These are phyloP conservation scores for Cheirogaleus medius DNA, from an alignment of 2,113 vertebrate genomes.

Conservation along the genomic window DNA sequence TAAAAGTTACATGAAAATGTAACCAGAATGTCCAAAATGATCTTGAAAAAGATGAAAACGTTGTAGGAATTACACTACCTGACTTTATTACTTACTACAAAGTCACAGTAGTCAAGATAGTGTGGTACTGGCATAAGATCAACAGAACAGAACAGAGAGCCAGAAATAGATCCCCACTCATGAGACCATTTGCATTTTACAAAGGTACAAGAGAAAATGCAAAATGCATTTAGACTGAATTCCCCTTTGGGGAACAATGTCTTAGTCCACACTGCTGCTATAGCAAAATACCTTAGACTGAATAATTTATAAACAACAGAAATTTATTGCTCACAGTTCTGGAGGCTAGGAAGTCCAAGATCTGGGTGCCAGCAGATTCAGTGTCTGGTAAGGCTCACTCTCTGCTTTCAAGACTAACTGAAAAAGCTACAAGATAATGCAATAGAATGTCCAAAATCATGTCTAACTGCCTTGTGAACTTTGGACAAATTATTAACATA, in stretches of 20 bases:
- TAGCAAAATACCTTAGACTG: not conserved
- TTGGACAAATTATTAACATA: not conserved
- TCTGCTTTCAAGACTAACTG: not conserved
- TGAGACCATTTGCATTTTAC: not conserved
- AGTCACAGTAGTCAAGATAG: not conserved
- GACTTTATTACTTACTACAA: not conserved
- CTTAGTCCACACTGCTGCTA: not conserved
- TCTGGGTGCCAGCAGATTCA: not conserved
- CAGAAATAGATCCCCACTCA: not conserved
- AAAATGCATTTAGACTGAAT: constrained; percentile 34
- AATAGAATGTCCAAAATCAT: not conserved
- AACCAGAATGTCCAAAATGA: not conserved
- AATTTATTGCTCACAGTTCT: not conserved
- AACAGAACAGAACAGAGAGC: not conserved
- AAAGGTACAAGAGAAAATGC: not conserved
- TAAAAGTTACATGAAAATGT: not conserved
- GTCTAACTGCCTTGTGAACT: not conserved
- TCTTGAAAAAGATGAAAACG: constrained; percentile 34
- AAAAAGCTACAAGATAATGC: not conserved
- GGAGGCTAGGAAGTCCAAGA: not conserved
- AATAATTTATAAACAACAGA: not conserved
- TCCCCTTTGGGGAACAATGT: not conserved
- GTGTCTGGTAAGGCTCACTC: not conserved
- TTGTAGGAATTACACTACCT: not conserved
- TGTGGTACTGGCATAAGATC: not conserved